Percentiles rank a stretch among this genome's conserved stretches.
phyloP scores from a whole-genome alignment of 2,888 invertebrate species.

The Caenorhabditis afra region DNA sequence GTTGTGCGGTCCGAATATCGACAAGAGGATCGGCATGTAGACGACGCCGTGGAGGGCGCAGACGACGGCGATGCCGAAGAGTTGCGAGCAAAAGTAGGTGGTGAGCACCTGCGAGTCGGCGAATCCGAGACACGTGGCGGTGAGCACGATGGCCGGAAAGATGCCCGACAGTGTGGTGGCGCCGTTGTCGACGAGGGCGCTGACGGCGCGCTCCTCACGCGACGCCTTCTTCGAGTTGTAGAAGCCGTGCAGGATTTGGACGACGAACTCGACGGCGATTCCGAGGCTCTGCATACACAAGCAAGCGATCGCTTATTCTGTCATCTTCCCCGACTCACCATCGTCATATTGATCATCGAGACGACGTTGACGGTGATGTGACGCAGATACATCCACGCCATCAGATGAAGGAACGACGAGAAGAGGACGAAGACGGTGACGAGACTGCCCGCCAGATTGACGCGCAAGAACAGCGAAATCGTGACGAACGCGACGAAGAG shows the following conservation, averaged over 20 bases:
- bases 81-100: slow-evolving; percentile 47
- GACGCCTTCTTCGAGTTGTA: slow-evolving; percentile 47
- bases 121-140: slow-evolving; percentile 25
- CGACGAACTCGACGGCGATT: slow-evolving; percentile 53
- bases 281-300: slow-evolving; percentile 38
- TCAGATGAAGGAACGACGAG: slow-evolving; percentile 43
- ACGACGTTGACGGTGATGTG: slow-evolving; percentile 46
- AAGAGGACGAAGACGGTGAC: slow-evolving; percentile 40
- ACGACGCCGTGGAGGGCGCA: slow-evolving; percentile 39
- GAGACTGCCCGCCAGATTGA: slow-evolving; percentile 36
- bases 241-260: slow-evolving; percentile 50
- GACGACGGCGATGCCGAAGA: slow-evolving; percentile 46
- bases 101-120: slow-evolving; percentile 51
- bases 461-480: slow-evolving; percentile 37
- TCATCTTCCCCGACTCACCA: slow-evolving; percentile 13
- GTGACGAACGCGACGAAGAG: slow-evolving; percentile 40
- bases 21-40: slow-evolving; percentile 43
- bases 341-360: slow-evolving; percentile 48
- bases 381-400: slow-evolving; percentile 42
- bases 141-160: slow-evolving; percentile 48
- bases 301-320: no score
- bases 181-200: slow-evolving; percentile 37
- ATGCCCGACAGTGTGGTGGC: slow-evolving; percentile 51
- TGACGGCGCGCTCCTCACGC: slow-evolving; percentile 34
- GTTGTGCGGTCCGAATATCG: slow-evolving; percentile 38